Conservation (phyloP, 2,797 vertebrate species). For the Pseudopleuronectes americanus region DNA sequence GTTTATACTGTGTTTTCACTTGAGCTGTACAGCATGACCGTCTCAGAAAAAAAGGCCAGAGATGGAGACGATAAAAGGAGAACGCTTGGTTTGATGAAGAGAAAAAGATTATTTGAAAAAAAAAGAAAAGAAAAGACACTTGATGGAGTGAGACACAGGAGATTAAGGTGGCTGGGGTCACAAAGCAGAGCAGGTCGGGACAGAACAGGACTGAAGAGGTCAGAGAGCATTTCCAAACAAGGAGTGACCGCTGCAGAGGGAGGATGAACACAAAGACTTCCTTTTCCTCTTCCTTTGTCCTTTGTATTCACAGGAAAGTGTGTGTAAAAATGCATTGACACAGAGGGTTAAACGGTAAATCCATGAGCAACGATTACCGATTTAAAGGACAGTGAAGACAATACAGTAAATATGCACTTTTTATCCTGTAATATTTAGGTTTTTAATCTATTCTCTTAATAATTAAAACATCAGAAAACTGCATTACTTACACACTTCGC, state of each 20-base stretch:
- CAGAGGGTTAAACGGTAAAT: background rate
- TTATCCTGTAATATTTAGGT: background rate
- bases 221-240: slow-evolving; percentile 53
- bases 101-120: background rate
- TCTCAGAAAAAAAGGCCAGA: slow-evolving; percentile 24
- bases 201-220: slow-evolving; percentile 22
- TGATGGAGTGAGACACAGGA: slow-evolving; percentile 13
- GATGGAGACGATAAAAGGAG: slow-evolving; percentile 17
- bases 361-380: too few species aligned
- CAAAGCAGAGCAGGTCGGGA: slow-evolving; percentile 21
- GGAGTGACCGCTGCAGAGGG: slow-evolving; percentile 13
- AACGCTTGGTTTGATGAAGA: background rate
- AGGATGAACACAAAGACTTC: slow-evolving; percentile 44
- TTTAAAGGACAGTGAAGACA: too few species aligned
- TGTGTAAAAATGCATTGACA: background rate
- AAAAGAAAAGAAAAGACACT: background rate
- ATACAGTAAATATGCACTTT: too few species aligned
- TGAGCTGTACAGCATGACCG: slow-evolving; percentile 51
- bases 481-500: background rate
- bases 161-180: slow-evolving; percentile 33
- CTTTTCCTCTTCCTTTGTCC: slow-evolving; percentile 35
- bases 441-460: too few species aligned
- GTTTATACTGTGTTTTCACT: slow-evolving; percentile 55
- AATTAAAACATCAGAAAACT: too few species aligned
- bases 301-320: slow-evolving; percentile 37